phyloP scores from a whole-genome alignment of 2,888 invertebrate genomes.

The Oxycera nigricornis region DNA sequence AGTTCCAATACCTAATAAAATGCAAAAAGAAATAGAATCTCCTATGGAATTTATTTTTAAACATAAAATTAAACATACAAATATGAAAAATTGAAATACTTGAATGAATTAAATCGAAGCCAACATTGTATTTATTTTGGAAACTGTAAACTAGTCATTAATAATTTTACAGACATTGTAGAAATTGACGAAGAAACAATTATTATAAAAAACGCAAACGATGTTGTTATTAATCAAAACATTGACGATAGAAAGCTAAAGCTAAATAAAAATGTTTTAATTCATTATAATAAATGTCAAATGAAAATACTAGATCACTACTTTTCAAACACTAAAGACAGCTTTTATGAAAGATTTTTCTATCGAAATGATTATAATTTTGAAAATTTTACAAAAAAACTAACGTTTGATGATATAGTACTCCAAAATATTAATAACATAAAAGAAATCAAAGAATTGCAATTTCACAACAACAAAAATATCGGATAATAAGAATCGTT shows the following conservation, averaged over 20 bases:
- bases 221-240: background rate
- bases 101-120: too few species aligned
- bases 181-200: background rate
- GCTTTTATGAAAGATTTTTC: background rate
- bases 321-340: background rate
- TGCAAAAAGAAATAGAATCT: background rate
- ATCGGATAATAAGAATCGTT: too few species aligned
- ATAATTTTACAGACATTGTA: background rate
- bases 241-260: background rate
- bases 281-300: background rate
- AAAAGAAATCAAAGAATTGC: background rate
- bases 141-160: background rate
- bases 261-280: background rate
- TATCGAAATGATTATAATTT: background rate
- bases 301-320: background rate
- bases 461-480: slow-evolving; percentile 4
- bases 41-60: background rate
- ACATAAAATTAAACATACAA: background rate
- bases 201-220: background rate
- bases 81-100: background rate
- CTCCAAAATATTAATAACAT: background rate
- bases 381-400: background rate
- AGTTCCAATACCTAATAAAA: background rate
- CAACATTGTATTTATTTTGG: too few species aligned
- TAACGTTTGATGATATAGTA: background rate